These are phyloP conservation scores for Cathartes aura DNA, from an alignment of 2,113 vertebrate genomes.

Conservation along the genomic window DNA sequence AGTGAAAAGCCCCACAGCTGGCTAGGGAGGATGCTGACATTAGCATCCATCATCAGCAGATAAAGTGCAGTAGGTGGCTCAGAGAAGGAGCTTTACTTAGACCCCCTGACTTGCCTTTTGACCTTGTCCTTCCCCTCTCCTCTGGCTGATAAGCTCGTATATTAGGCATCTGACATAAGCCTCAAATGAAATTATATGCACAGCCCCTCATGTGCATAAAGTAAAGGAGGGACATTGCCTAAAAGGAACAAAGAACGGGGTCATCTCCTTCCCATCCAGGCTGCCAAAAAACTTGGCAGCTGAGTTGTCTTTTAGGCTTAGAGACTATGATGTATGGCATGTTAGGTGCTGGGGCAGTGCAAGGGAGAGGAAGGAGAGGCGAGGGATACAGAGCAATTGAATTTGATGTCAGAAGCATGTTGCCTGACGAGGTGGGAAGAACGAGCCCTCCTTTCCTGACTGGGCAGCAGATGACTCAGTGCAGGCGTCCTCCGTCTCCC, in stretches of 20 bases:
- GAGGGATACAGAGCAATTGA: background rate
- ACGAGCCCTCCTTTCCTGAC: background rate
- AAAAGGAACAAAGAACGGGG: background rate
- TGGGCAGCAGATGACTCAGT: background rate
- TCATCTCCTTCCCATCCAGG: background rate
- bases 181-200: background rate
- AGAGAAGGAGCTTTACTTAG: background rate
- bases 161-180: background rate
- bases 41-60: background rate
- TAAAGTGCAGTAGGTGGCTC: background rate
- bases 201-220: background rate
- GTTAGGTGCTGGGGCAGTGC: background rate
- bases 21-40: background rate
- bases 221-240: background rate
- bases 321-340: background rate
- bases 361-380: background rate
- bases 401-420: background rate
- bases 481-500: background rate
- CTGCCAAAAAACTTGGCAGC: background rate
- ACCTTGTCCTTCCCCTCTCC: background rate
- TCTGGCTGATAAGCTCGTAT: background rate
- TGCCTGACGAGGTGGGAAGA: background rate
- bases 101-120: background rate
- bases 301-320: background rate
- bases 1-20: constrained; percentile 11